A percentile compares a stretch with the other conserved stretches of the same genome.
Conservation (phyloP, 2,888 invertebrate genomes). For the Drosophila lutescens region DNA sequence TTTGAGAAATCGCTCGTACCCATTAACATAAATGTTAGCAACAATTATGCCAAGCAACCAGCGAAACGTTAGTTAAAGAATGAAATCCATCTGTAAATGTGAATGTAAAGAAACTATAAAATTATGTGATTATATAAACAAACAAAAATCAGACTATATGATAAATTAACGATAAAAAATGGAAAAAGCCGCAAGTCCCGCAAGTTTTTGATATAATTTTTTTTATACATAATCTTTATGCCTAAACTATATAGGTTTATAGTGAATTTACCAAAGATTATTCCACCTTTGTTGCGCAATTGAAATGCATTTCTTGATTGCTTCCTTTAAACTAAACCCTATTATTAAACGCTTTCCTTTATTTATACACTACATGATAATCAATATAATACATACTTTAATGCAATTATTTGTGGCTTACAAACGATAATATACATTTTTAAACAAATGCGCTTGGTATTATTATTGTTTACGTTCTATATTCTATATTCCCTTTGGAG, state of each 20-base stretch:
- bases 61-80: conserved; percentile 46
- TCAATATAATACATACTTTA: conserved; percentile 61
- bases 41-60: conserved; percentile 63
- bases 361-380: conserved; percentile 61
- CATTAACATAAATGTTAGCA: conserved; percentile 62
- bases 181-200: conserved; percentile 41
- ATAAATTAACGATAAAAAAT: conserved; percentile 40
- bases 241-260: conserved; percentile 57
- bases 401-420: conserved; percentile 68
- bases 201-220: conserved; percentile 63
- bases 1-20: conserved; percentile 57
- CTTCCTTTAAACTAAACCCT: conserved; percentile 63
- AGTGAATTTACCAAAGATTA: conserved; percentile 78
- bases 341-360: conserved; percentile 71
- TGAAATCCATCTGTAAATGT: conserved; percentile 57
- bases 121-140: conserved; percentile 68
- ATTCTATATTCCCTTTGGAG: not conserved
- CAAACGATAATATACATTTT: conserved; percentile 77
- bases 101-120: conserved; percentile 62
- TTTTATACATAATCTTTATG: conserved; percentile 49
- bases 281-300: conserved; percentile 80
- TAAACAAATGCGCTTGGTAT: conserved; percentile 78
- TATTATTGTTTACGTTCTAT: conserved; percentile 18
- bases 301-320: conserved; percentile 75
- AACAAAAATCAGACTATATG: conserved; percentile 36